Percentiles rank a stretch among this genome's conserved stretches.
These are phyloP conservation scores for Hyperoplus immaculatus DNA, from an alignment of 2,797 vertebrate species.

Conservation along the genomic window DNA sequence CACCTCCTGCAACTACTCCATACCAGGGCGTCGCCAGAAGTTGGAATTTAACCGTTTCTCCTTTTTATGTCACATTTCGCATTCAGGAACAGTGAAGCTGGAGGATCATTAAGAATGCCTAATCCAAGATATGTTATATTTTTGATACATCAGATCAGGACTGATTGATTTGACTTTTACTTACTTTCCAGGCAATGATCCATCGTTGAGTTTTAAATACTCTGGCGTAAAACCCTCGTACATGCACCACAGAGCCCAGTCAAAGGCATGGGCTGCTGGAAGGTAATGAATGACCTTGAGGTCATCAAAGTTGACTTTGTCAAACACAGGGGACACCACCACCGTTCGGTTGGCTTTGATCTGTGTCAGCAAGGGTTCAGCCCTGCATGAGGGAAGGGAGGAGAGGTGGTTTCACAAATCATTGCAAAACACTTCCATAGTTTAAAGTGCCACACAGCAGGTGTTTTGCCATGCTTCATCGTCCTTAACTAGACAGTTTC, in stretches of 20 bases:
- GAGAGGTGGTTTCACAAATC: neutral
- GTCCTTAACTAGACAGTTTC: neutral
- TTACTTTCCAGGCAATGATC: conserved; percentile 84
- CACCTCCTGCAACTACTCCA: too few species aligned
- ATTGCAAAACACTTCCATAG: neutral
- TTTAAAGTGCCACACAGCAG: neutral
- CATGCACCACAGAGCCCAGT: conserved; percentile 88
- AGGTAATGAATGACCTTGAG: conserved; percentile 66
- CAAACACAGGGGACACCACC: conserved; percentile 86
- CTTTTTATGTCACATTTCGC: too few species aligned
- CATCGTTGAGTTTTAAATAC: conserved; percentile 79
- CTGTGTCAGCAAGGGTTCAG: conserved; percentile 84
- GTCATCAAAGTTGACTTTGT: conserved; percentile 81
- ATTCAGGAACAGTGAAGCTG: neutral
- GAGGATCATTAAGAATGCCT: neutral
- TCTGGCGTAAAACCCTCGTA: conserved; percentile 76
- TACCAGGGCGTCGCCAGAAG: too few species aligned
- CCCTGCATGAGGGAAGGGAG: conserved; percentile 65
- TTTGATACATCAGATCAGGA: neutral
- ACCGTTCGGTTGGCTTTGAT: conserved; percentile 85
- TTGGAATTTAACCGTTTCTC: too few species aligned
- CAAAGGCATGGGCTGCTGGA: conserved; percentile 81
- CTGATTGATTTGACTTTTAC: conserved; percentile 32
- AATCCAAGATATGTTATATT: neutral
- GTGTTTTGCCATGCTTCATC: neutral